These are phyloP conservation scores for Tragelaphus scriptus DNA, from an alignment of 2,113 vertebrate genomes.

Conservation along the genomic window DNA sequence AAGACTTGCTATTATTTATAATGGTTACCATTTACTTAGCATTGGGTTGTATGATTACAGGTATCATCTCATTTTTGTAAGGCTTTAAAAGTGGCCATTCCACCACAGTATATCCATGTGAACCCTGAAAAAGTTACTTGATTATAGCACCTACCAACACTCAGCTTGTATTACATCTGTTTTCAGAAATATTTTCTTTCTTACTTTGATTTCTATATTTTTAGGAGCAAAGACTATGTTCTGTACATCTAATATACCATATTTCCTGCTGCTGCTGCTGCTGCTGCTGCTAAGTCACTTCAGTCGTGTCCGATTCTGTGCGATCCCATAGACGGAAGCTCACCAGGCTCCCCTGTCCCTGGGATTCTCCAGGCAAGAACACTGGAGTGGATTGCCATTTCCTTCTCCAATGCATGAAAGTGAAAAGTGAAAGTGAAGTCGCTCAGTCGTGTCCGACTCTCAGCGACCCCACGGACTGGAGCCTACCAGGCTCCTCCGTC, in stretches of 20 bases:
- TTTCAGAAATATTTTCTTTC: not conserved
- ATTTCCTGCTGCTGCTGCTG: not conserved
- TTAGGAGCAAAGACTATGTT: not conserved
- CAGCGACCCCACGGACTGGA: too few relatives aligned
- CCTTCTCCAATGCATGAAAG: too few relatives aligned
- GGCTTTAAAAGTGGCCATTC: not conserved
- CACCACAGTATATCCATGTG: not conserved
- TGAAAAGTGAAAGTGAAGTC: too few relatives aligned
- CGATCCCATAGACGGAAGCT: too few relatives aligned
- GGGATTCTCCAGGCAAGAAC: too few relatives aligned
- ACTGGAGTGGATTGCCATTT: too few relatives aligned
- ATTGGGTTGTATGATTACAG: not conserved
- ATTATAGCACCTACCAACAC: not conserved
- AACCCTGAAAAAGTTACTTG: not conserved
- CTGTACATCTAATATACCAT: not conserved
- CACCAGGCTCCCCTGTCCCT: too few relatives aligned
- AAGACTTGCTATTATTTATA: not conserved
- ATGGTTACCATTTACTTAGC: not conserved
- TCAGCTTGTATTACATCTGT: not conserved
- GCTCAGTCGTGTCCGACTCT: too few relatives aligned
- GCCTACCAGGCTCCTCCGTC: too few relatives aligned
- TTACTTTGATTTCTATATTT: not conserved
- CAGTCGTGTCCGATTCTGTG: too few relatives aligned
- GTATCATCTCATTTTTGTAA: not conserved
- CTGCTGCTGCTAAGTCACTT: too few relatives aligned